Evolutionary conservation across 2,113 vertebrate genomes (phyloP), one percentile per base, ranked within the genome.

Genomic region (Cryptoleucopteryx plumbea): DNA sequence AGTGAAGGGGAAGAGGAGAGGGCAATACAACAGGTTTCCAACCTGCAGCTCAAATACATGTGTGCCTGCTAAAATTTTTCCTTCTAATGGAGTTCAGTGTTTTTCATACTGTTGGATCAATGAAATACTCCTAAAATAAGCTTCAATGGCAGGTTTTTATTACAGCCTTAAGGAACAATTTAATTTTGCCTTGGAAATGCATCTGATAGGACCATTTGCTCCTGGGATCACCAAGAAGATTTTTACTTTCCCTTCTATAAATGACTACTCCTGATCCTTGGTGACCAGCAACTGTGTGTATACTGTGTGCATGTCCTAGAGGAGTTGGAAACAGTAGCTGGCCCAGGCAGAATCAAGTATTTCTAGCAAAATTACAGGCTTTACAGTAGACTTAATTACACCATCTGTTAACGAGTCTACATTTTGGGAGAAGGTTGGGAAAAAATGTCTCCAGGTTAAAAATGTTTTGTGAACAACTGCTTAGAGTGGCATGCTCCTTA

Each of bases 171-270:
- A 89, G 81, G 61, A 89, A 67, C 43, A 73, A 72, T 68, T 82
- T 91, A 81, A 84, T 91, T 96, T 95, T 94, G 32, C 70, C 73
- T 81, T 79, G 48, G 52, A 78, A 94, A 82, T 91, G 42, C 23
- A 36, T 86, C 63, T 17, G 48, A 88, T 75, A 16, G 1, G 50
- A 40, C 42, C n/a, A 14, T 63, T 89, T 87, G 52, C 45, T 91
- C 61, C 40, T 79, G 65, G 62, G 52, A 80, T 82, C 61, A 22
- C 15, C 55, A 53, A 40, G 47, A 71, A 31, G 62, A 32, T 50
- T 91, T 91, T 89, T 84, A 36, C 70, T 11, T 89, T 82, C 29
- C 26, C 17, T 79, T 84, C 47, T 80, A 15, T 45, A 58, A 75
- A 61, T 53, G 43, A 32, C 34, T 58, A 4, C 40, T 92, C 8